A percentile compares a stretch with the other conserved stretches of the same genome.
Evolutionary conservation across 2,888 invertebrate genomes (phyloP).

Genomic region (Protodeltote pygarga): DNA sequence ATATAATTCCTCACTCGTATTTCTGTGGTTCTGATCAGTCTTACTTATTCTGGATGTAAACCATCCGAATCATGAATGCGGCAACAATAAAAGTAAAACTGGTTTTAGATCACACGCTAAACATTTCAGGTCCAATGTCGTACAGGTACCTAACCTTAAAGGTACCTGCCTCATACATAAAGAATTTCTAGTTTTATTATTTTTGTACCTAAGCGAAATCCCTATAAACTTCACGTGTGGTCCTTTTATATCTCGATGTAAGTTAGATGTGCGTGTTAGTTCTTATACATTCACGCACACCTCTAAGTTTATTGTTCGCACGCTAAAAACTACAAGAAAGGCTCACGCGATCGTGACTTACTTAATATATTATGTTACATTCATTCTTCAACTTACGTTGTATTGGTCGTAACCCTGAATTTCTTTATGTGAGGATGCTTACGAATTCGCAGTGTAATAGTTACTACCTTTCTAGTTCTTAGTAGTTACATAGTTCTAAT

Average conservation of each 20-base stretch:
- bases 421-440: not conserved
- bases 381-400: conserved; percentile 10
- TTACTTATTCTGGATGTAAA: no score
- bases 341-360: conserved; percentile 38
- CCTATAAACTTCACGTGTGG: conserved; percentile 17
- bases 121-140: not conserved
- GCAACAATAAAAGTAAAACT: no score
- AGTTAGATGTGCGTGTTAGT: conserved; percentile 3
- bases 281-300: conserved; percentile 18
- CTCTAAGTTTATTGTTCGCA: conserved; percentile 9
- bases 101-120: not conserved
- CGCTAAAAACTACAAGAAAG: conserved; percentile 22
- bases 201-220: conserved; percentile 20
- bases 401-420: conserved; percentile 1
- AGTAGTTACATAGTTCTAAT: no score
- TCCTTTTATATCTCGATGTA: conserved; percentile 5
- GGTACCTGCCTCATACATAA: conserved; percentile 7
- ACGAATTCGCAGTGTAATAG: no score
- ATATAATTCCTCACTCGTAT: no score
- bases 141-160: conserved; percentile 10
- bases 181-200: conserved; percentile 25
- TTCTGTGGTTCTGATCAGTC: no score
- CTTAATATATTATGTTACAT: conserved; percentile 16
- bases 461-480: no score
- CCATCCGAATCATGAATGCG: no score